These are phyloP conservation scores for Chouioia cunea DNA, from an alignment of 2,888 invertebrate genomes.

Conservation along the genomic window DNA sequence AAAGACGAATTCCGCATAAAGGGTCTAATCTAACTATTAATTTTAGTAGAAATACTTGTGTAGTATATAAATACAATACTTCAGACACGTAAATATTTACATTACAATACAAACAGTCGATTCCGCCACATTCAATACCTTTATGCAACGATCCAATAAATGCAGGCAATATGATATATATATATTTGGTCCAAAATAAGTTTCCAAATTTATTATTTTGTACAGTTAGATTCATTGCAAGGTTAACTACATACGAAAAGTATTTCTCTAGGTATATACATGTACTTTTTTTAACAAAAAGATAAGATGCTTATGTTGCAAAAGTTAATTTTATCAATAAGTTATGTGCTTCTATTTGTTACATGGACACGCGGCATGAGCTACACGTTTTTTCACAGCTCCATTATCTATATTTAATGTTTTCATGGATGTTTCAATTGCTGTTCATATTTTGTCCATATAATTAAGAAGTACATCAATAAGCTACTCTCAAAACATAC, in stretches of 20 bases:
- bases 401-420: slow-evolving; percentile 35
- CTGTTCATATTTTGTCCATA: slow-evolving; percentile 27
- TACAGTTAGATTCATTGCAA: not conserved
- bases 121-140: too few relatives aligned
- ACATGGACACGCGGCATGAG: slow-evolving; percentile 37
- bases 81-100: slow-evolving; percentile 17
- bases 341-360: slow-evolving; percentile 27
- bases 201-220: not conserved
- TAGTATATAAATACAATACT: not conserved
- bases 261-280: too few relatives aligned
- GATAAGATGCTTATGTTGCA: too few relatives aligned
- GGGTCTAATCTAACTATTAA: slow-evolving; percentile 42
- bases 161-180: not conserved
- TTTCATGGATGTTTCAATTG: slow-evolving; percentile 29
- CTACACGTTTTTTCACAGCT: slow-evolving; percentile 33
- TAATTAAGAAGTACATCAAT: slow-evolving; percentile 22
- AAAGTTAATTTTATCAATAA: not conserved
- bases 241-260: too few relatives aligned
- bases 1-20: slow-evolving; percentile 43
- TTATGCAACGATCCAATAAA: too few relatives aligned
- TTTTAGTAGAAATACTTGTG: slow-evolving; percentile 19
- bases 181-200: not conserved
- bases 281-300: too few relatives aligned
- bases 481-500: slow-evolving; percentile 11
- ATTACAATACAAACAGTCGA: slow-evolving; percentile 14